phyloP scores from a whole-genome alignment of 2,113 vertebrate genomes.

The Phylloscopus whistleri region DNA sequence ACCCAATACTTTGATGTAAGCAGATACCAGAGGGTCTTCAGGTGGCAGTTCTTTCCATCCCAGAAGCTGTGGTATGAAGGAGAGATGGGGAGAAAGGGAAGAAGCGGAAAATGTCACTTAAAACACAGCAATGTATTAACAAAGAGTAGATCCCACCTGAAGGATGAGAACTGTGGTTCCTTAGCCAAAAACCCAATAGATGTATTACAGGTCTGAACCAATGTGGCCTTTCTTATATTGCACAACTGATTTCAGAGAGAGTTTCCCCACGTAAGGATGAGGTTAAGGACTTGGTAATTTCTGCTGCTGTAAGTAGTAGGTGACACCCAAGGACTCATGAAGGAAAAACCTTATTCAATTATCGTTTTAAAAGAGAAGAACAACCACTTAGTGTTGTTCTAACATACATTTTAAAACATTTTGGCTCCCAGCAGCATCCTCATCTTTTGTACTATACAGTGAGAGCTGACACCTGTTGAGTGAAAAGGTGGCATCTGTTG shows the following conservation, averaged over 20 bases:
- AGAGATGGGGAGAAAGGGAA: background rate
- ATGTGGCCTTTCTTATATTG: background rate
- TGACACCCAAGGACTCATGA: background rate
- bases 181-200: background rate
- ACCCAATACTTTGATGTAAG: slow-evolving; percentile 76
- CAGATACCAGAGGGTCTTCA: slow-evolving; percentile 66
- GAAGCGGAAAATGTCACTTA: background rate
- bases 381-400: background rate
- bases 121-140: background rate
- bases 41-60: slow-evolving; percentile 71
- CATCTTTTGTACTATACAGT: background rate
- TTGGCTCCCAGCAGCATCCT: background rate
- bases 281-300: background rate
- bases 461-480: background rate
- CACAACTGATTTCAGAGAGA: background rate
- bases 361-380: background rate
- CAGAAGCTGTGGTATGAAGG: slow-evolving; percentile 63
- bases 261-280: background rate
- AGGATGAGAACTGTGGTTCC: background rate
- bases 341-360: background rate
- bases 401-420: background rate
- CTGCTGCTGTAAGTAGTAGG: background rate
- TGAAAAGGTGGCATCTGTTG: background rate
- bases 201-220: background rate
- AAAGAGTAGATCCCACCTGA: background rate